These are phyloP conservation scores for Hyalella azteca DNA, from an alignment of 2,888 invertebrate species.

Conservation along the genomic window DNA sequence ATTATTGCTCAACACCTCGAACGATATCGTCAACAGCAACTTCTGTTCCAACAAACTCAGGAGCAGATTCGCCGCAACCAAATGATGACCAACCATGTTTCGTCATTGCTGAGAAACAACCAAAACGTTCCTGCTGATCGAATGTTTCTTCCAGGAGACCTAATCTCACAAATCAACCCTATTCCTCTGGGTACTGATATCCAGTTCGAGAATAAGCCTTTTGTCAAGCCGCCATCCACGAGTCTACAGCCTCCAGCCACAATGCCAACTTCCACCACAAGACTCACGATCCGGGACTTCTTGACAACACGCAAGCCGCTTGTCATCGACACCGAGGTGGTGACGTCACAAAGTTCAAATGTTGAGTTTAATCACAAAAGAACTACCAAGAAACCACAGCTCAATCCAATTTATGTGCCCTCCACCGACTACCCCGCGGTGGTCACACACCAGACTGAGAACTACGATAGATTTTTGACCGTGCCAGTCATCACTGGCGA, in stretches of 20 bases:
- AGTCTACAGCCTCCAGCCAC: background rate
- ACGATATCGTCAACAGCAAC: background rate
- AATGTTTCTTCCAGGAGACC: conserved; percentile 1
- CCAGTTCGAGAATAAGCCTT: background rate
- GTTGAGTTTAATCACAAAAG: conserved; percentile 43
- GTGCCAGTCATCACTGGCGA: conserved; percentile 56
- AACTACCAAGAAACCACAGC: background rate
- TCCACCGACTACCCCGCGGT: background rate
- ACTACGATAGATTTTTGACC: conserved; percentile 40
- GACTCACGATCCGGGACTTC: conserved; percentile 48
- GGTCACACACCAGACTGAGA: conserved; percentile 34
- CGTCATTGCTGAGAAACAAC: background rate
- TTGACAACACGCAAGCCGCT: conserved; percentile 57
- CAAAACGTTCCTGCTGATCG: background rate
- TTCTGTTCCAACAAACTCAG: background rate
- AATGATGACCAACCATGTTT: conserved; percentile 14
- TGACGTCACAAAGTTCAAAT: conserved; percentile 58
- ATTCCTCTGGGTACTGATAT: background rate
- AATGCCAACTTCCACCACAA: background rate
- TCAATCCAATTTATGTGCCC: background rate
- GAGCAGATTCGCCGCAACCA: conserved; percentile 19
- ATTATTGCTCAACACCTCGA: background rate
- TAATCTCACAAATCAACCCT: conserved; percentile 2
- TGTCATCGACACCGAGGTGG: conserved; percentile 58
- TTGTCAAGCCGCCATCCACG: background rate